Conservation (phyloP, 2,888 invertebrate species). For the Sarcophaga rosellei region DNA sequence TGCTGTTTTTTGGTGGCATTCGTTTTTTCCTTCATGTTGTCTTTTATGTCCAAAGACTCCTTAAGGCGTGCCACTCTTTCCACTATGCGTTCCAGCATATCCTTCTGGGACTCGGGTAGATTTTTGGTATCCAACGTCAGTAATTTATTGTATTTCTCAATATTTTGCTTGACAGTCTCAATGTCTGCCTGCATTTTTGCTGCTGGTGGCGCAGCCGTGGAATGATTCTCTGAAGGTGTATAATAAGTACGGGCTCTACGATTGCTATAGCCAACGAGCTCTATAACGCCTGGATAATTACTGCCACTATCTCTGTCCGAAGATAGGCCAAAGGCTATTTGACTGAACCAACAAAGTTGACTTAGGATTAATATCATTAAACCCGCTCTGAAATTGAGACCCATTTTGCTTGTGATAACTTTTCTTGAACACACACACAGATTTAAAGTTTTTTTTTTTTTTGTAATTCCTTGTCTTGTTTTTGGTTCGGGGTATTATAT, state of each 20-base stretch:
- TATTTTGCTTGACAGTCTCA: constrained; percentile 79
- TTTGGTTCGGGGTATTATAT: constrained; percentile 33
- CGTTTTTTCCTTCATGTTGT: constrained; percentile 60
- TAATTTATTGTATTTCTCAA: constrained; percentile 79
- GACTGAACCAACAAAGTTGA: constrained; percentile 7
- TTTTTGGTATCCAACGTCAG: constrained; percentile 79
- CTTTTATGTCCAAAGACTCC: constrained; percentile 78
- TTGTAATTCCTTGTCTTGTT: background rate
- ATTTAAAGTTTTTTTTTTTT: constrained; percentile 2
- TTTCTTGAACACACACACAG: constrained; percentile 19
- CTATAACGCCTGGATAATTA: constrained; percentile 80
- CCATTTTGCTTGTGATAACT: constrained; percentile 23
- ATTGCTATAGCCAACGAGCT: constrained; percentile 79
- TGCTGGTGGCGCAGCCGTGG: constrained; percentile 73
- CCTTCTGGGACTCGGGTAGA: constrained; percentile 80
- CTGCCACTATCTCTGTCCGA: constrained; percentile 28
- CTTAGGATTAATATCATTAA: constrained; percentile 33
- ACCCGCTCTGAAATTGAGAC: constrained; percentile 34
- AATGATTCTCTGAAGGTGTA: constrained; percentile 67
- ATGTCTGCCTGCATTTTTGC: constrained; percentile 80
- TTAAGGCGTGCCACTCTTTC: constrained; percentile 80
- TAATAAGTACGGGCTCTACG: constrained; percentile 79
- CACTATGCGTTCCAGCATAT: constrained; percentile 80
- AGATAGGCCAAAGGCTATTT: background rate
- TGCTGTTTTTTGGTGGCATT: constrained; percentile 32